phyloP scores from a whole-genome alignment of 1,140 invertebrate genomes.

The Nomia melanderi region DNA sequence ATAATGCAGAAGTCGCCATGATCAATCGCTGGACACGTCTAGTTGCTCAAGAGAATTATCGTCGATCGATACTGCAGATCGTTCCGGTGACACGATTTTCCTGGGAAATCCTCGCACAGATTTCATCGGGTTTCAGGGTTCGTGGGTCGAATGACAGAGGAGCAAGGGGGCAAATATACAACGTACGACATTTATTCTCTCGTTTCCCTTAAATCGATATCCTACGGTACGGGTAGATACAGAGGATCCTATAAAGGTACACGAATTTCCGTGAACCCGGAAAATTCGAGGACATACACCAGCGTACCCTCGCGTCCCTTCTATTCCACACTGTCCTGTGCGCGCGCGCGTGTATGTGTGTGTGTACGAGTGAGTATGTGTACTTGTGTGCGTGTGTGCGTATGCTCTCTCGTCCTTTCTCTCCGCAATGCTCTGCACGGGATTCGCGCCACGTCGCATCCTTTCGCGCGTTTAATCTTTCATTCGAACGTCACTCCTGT shows the following conservation, averaged over 20 bases:
- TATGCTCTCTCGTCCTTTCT: neutral
- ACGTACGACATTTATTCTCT: conserved; percentile 60
- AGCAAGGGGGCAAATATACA: conserved; percentile 34
- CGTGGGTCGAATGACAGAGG: neutral
- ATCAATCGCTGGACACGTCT: no score
- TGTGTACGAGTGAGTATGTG: conserved; percentile 35
- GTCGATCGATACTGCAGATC: no score
- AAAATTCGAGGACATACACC: conserved; percentile 42
- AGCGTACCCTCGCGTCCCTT: conserved; percentile 33
- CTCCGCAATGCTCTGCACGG: neutral
- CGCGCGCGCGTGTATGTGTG: conserved; percentile 32
- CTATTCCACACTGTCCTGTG: conserved; percentile 26
- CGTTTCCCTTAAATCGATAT: conserved; percentile 46
- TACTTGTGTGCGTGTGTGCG: conserved; percentile 34
- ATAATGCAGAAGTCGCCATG: no score
- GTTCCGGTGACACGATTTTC: no score
- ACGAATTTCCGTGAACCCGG: conserved; percentile 42
- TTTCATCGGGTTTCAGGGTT: no score
- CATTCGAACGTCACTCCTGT: conserved; percentile 11
- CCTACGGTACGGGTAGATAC: conserved; percentile 50
- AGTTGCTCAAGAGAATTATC: no score
- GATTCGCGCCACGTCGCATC: neutral
- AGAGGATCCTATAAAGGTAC: conserved; percentile 47
- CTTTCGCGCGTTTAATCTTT: conserved; percentile 9
- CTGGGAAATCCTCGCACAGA: no score